Conservation (phyloP, 1,140 invertebrate species). For the Dreissena rostriformis region DNA sequence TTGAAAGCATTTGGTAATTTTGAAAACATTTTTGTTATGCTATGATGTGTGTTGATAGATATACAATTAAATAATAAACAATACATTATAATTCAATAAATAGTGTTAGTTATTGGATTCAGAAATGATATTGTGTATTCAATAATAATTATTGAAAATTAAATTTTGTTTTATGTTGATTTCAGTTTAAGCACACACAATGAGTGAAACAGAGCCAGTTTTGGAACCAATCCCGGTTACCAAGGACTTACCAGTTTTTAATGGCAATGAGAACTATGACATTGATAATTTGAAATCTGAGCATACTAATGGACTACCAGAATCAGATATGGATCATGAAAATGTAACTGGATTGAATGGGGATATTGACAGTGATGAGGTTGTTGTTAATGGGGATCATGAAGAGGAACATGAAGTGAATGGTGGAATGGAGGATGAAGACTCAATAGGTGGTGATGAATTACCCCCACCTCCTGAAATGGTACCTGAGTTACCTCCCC, state of each 20-base stretch:
- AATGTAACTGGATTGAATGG: constrained; percentile 43
- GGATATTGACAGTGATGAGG: constrained; percentile 12
- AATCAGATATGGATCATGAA: constrained; percentile 34
- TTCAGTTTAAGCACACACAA: constrained; percentile 31
- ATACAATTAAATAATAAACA: no score
- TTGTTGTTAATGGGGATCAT: constrained; percentile 33
- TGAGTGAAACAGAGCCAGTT: constrained; percentile 50
- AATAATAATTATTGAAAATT: no score
- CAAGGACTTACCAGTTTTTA: constrained; percentile 42
- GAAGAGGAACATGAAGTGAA: constrained; percentile 1
- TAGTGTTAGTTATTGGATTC: no score
- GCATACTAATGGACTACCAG: constrained; percentile 40
- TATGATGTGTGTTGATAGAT: no score
- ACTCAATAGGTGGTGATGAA: constrained; percentile 27
- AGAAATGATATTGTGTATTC: no score
- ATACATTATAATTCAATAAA: no score
- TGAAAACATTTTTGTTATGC: no score
- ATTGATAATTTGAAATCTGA: constrained; percentile 22
- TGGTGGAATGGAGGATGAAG: constrained; percentile 1
- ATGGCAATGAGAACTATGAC: constrained; percentile 22
- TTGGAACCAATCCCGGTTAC: constrained; percentile 48
- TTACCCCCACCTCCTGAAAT: constrained; percentile 52
- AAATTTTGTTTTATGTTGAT: background rate
- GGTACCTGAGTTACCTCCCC: constrained; percentile 41
- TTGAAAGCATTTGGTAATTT: no score